Evolutionary conservation across 2,797 vertebrate species (phyloP).

Genomic region (Paratrypauchen microcephalus): DNA sequence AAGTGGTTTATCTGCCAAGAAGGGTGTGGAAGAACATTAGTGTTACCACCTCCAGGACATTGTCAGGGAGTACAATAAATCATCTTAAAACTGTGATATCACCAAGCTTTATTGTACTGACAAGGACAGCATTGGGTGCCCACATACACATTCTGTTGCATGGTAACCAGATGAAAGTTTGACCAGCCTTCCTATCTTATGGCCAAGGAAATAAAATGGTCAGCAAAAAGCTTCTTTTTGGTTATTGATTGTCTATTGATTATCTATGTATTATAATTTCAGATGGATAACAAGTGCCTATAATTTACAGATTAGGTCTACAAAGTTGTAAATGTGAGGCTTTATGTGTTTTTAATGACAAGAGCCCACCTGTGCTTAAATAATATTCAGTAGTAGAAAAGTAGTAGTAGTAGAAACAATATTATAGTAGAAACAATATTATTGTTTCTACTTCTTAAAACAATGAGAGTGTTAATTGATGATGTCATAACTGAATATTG

Average conservation of each 20-base stretch:
- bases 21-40: conserved; percentile 22
- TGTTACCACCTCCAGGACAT: conserved; percentile 43
- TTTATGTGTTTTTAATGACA: too few relatives aligned
- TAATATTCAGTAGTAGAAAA: too few relatives aligned
- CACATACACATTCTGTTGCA: conserved; percentile 54
- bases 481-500: too few relatives aligned
- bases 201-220: conserved; percentile 39
- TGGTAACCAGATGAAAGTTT: conserved; percentile 53
- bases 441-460: too few relatives aligned
- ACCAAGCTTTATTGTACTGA: conserved; percentile 44
- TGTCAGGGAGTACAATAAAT: conserved; percentile 46
- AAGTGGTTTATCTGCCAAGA: conserved; percentile 23
- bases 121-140: conserved; percentile 51
- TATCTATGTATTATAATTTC: too few relatives aligned
- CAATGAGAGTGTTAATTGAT: too few relatives aligned
- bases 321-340: too few relatives aligned
- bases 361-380: too few relatives aligned
- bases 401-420: too few relatives aligned
- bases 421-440: too few relatives aligned
- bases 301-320: too few relatives aligned
- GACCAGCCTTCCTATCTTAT: conserved; percentile 48
- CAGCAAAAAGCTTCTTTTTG: conserved; percentile 33
- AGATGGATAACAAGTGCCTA: too few relatives aligned
- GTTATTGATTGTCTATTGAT: conserved; percentile 55
- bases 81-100: conserved; percentile 42